Base-by-base conservation (phyloP, 1,140 invertebrate genomes). In the Penaeus vannamei region DNA sequence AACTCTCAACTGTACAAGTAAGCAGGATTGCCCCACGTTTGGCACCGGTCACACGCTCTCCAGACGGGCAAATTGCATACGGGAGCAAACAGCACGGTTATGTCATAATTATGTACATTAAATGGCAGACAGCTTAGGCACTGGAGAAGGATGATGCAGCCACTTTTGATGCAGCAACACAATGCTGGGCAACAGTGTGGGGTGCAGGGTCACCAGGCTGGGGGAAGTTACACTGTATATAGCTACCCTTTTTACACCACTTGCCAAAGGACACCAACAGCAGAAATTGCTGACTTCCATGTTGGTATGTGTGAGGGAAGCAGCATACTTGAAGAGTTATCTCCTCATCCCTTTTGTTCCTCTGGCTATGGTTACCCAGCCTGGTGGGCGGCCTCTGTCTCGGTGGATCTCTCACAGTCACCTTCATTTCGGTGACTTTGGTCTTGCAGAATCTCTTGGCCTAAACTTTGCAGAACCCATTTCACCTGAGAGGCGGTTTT, bases 1-100 rank as follows among this genome's bases (percentile, higher is more conserved):
- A 89, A 89, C 87, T 89, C 87, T 89, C 87, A 89, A 89, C 87
- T 89, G 87, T 89, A 89, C 87, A 89, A 61, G 82, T 84, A 89
- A 89, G 82, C 69, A 61, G 72, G 83, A 84, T 79, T 84, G 82
- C 87, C 85, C 72, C 72, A 89, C 59, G 26, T 89, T 89, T 89
- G 87, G 87, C 87, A 89, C 87, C 87, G 82, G 81, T 88, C 87
- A 84, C 76, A 86, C 69, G 80, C 85, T 86, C 82, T 84, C 82
- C 82, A 79, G 87, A 72, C 59, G 82, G 76, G 87, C 69, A 84
- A 53, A 80, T 84, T 84, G 87, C 87, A 89, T 88, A 83, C 87
- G 66, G 81, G 72, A 29, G 59, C 32, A 84, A 69, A 87, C 36
- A 72, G 81, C 87, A 84, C 29, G 59, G 82, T 79, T 60, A 80